phyloP scores from a whole-genome alignment of 2,113 vertebrate species.

The Nansenia antarctica region DNA sequence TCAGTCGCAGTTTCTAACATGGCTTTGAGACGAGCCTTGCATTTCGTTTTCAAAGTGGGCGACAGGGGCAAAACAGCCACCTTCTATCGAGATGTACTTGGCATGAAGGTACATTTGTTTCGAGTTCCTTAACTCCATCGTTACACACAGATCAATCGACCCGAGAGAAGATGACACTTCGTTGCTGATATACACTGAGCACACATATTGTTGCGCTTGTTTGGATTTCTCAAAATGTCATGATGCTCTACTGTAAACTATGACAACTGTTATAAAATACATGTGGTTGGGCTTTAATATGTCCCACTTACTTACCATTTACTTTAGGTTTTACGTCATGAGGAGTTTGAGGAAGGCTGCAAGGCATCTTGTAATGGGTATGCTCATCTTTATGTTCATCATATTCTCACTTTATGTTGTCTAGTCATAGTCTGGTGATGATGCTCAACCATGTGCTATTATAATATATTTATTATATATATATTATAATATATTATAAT shows the following conservation, averaged over 20 bases:
- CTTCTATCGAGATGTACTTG: conserved; percentile 90
- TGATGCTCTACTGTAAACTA: no score
- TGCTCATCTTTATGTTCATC: conserved; percentile 13
- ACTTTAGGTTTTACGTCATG: conserved; percentile 87
- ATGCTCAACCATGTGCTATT: no score
- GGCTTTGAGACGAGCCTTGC: conserved; percentile 78
- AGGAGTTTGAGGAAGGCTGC: conserved; percentile 97
- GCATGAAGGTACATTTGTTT: conserved; percentile 85
- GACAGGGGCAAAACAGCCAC: conserved; percentile 78
- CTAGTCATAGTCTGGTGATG: no score
- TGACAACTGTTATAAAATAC: no score
- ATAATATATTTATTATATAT: no score
- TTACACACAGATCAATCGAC: not conserved
- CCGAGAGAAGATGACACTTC: not conserved
- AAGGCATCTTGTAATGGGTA: conserved; percentile 95
- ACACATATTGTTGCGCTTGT: not conserved
- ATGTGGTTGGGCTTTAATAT: not conserved
- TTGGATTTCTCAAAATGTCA: no score
- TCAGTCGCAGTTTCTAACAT: conserved; percentile 27
- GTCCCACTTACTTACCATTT: not conserved
- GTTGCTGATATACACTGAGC: not conserved
- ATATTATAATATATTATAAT: not conserved
- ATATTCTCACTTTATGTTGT: no score
- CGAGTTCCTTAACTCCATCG: not conserved
- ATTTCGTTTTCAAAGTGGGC: conserved; percentile 95